phyloP scores from a whole-genome alignment of 1,140 invertebrate genomes.

The Eumeta japonica region DNA sequence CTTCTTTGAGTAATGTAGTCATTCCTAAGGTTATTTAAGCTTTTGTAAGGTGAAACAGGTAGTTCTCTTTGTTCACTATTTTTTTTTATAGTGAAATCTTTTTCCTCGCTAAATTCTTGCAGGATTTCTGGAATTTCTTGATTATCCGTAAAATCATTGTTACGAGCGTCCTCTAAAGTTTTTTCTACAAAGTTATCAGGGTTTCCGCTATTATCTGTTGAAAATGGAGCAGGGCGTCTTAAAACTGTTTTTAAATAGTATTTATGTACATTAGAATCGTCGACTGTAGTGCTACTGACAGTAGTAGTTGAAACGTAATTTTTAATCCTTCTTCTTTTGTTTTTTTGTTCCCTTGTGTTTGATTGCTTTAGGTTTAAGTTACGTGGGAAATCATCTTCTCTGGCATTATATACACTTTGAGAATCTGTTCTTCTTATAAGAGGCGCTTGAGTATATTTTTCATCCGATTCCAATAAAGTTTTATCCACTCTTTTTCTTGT shows the following conservation, averaged over 20 bases:
- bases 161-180: conserved; percentile 11
- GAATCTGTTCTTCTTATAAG: not conserved
- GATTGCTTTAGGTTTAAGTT: too few relatives aligned
- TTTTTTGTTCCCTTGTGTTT: too few relatives aligned
- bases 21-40: conserved; percentile 38
- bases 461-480: too few relatives aligned
- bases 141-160: conserved; percentile 5
- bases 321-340: too few relatives aligned
- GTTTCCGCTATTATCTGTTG: conserved; percentile 18
- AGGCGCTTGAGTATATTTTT: too few relatives aligned
- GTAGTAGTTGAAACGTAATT: too few relatives aligned
- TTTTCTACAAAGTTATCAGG: conserved; percentile 18
- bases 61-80: conserved; percentile 22
- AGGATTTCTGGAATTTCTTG: too few relatives aligned
- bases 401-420: not conserved
- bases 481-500: not conserved
- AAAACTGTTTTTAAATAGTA: conserved; percentile 42
- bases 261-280: conserved; percentile 10
- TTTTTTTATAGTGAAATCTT: too few relatives aligned
- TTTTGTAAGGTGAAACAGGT: conserved; percentile 38
- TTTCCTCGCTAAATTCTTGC: too few relatives aligned
- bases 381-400: too few relatives aligned
- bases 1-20: too few relatives aligned
- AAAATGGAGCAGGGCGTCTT: conserved; percentile 30
- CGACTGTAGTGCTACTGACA: not conserved